Evolutionary conservation across 2,113 vertebrate genomes (phyloP), one percentile per base, ranked within the genome.

Genomic region (Sturnira hondurensis): DNA sequence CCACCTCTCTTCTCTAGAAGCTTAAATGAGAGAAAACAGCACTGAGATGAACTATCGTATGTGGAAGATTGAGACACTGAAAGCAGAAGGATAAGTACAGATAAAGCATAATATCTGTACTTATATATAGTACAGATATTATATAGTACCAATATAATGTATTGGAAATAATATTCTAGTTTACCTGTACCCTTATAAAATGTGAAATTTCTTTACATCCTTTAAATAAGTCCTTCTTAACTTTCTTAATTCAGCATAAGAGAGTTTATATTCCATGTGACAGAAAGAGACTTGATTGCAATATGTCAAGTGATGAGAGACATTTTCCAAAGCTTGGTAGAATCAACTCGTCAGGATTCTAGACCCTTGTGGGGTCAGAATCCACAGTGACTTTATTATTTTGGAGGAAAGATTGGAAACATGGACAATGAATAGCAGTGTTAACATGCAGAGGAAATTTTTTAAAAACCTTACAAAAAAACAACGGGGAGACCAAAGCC

Each of bases 261-360:
- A 95, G 77, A 89, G 90, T 95, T 96, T 88, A 96, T 89, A 68
- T 89, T 63, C 68, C 68, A 33, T 67, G 45, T 82, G 90, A 86
- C 31, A 6, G 45, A 95, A 93, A 96, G 36, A 97, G 89, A 43
- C 33, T 83, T 45, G 20, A 70, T 74, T 58, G 80, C n/a, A 70
- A 47, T 47, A 81, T 2, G 7, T 88, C 82, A 78, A 36, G 68
- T 84, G 80, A 92, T n/a, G 45, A 86, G n/a, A 89, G 43, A 67
- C 22, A 43, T 89, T 93, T 96, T 56, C 82, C 10, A 87, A 87
- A 92, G 86, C 89, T 92, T 43, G 31, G 83, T 36, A 71, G 74
- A 47, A 91, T 41, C 86, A 47, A 91, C 38, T 95, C 86, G 56
- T 86, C 84, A 80, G 61, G 43, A 96, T 86, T 91, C 86, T 47